Conservation (phyloP, 2,113 vertebrate species). For the Pyxicephalus adspersus region DNA sequence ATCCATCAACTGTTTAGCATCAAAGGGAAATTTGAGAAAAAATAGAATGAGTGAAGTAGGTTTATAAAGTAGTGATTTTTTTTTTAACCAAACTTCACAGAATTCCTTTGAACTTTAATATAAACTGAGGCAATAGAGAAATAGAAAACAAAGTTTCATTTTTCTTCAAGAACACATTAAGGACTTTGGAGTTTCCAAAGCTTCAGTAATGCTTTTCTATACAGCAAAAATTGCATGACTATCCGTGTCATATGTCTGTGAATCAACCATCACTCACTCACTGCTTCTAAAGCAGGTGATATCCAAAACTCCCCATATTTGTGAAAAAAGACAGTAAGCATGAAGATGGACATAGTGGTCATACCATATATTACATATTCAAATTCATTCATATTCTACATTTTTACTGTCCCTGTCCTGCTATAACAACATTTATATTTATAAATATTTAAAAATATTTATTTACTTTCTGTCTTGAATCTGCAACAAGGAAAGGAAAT, state of each 20-base stretch:
- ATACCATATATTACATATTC: too few species aligned
- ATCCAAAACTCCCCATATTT: not conserved
- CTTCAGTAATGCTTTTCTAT: not conserved
- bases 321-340: too few species aligned
- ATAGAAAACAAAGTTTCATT: slow-evolving; percentile 56
- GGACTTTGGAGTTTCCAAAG: slow-evolving; percentile 44
- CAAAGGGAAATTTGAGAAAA: slow-evolving; percentile 68
- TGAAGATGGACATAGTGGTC: too few species aligned
- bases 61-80: slow-evolving; percentile 62
- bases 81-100: slow-evolving; percentile 56
- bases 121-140: slow-evolving; percentile 53
- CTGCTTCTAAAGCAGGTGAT: not conserved
- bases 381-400: too few species aligned
- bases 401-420: too few species aligned
- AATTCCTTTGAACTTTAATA: slow-evolving; percentile 65
- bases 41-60: slow-evolving; percentile 62
- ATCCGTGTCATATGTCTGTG: not conserved
- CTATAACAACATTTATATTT: too few species aligned
- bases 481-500: too few species aligned
- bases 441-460: too few species aligned
- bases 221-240: not conserved
- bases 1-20: slow-evolving; percentile 88
- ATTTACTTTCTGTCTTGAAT: too few species aligned
- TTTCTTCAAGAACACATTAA: slow-evolving; percentile 51
- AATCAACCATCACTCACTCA: not conserved